Base-by-base conservation (phyloP, 64 coral and sea anemone species). In the Porites lutea region DNA sequence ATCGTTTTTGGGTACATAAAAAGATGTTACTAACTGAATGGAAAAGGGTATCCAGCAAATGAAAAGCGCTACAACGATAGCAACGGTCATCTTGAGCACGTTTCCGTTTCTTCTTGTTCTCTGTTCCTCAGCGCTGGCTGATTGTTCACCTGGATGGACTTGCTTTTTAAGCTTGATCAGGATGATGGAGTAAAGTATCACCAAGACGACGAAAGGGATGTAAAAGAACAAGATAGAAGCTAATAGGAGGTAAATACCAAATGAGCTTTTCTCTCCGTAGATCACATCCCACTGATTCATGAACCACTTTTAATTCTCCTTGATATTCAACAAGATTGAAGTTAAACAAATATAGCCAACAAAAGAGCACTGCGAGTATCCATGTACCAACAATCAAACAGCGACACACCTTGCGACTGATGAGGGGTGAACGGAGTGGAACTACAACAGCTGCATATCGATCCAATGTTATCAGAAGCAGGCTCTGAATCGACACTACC, bases 371-470 rank as follows among this genome's bases (percentile, higher is more conserved):
- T 3, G 90, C 65, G 16, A 92, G 5, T 5, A 92, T 58, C 79
- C 90, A 92, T 2, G 77, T 75, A 2, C 52, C 15, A 13, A 52
- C 52, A 27, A 92, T 92, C 45, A 75, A 83, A 37, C 65, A 49
- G 61, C 9, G 21, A 9, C 75, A 58, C 18, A 63, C 6, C 63
- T 79, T 89, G 3, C 27, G 55, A 2, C 55, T 58, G 1, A 89
- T 59, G 13, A 78, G 72, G 8, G 13, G 74, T 27, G 14, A 14
- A 18, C 73, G 74, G 37, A 87, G 60, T 13, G 74, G 91, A 18
- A 87, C 23, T 13, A 87, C 79, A 20, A 93, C 83, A 20, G 91
- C 91, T 67, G 64, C 67, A 53, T 78, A 93, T 14, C 83, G 91
- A 79, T 93, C 91, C 15, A 93, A 18, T 44, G 82, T 71, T 4